Evolutionary conservation across 2,888 invertebrate species (phyloP), one percentile per base, ranked within the genome.

Genomic region (Callyntrura guangdongensis): DNA sequence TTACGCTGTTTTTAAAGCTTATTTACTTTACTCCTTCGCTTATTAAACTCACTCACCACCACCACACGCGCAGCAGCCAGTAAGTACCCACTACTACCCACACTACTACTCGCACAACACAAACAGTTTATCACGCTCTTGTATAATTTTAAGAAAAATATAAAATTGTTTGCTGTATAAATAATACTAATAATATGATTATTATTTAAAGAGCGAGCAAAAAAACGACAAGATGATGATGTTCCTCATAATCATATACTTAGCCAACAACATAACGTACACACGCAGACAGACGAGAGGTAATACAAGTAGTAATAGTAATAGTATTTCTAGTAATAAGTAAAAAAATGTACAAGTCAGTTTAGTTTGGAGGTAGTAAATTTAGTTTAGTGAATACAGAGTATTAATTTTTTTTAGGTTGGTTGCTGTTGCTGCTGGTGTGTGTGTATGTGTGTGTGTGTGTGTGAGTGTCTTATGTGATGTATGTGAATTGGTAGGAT

Each of bases 401-500:
- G 25, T 22, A 64, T 5, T 25, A 25, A 22, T 64, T 64, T 64
- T 64, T 64, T 53, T 53, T 3, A 53, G 53, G 14, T 53, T 53
- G 12, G 14, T n/a, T 64, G 25, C 11, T 61, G 25, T 64, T 64
- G 64, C 9, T 64, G 4, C 12, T 64, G 14, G 9, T 22, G 61
- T 20, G 47, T 47, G 9, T 47, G 61, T 5, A 61, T 4, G 20
- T n/a, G n/a, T n/a, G n/a, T n/a, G n/a, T n/a, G n/a, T n/a, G n/a
- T n/a, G 64, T 64, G 64, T 64, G 64, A 47, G 53, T 9, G 53
- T 14, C n/a, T n/a, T 5, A 67, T 77, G 77, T 77, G 77, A 77
- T 77, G 77, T 77, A 77, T 77, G 77, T 77, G 77, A 77, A 77
- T 77, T 77, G 77, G 77, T 53, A 53, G 77, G 77, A 20, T 77